Conservation (phyloP, 1,140 invertebrate genomes). For the Choristoneura fumiferana region DNA sequence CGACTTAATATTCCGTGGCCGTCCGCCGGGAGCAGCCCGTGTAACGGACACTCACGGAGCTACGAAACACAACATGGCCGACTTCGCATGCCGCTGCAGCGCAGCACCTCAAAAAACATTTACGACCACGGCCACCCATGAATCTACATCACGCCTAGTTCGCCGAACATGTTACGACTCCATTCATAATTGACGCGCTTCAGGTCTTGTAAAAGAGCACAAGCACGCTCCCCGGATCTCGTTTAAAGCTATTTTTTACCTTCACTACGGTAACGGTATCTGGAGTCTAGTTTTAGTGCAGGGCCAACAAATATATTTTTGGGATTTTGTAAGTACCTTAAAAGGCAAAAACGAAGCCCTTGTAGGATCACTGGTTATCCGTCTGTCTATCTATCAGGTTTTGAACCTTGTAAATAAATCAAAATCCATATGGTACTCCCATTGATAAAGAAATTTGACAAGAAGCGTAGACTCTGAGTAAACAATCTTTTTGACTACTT, state of each 20-base stretch:
- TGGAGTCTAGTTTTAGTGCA: too few species aligned
- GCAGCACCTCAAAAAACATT: constrained; percentile 8
- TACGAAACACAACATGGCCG: constrained; percentile 40
- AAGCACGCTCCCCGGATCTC: neutral
- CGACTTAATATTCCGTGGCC: constrained; percentile 62
- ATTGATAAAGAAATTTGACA: too few species aligned
- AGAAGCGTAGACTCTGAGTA: too few species aligned
- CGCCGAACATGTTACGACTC: neutral
- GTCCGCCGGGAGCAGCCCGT: constrained; percentile 44
- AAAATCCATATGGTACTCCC: too few species aligned
- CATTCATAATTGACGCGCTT: constrained; percentile 6
- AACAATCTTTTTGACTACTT: too few species aligned
- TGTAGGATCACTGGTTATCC: too few species aligned
- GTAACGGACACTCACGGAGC: constrained; percentile 50
- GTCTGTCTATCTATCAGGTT: too few species aligned
- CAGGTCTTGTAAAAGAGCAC: neutral
- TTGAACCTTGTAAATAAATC: too few species aligned
- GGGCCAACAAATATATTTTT: too few species aligned
- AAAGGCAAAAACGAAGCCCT: too few species aligned
- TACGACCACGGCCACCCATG: neutral
- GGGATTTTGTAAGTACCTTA: too few species aligned
- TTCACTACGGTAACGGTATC: too few species aligned
- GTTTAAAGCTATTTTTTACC: neutral
- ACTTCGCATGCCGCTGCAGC: neutral
- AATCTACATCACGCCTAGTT: constrained; percentile 3